Conservation (phyloP, 2,797 vertebrate genomes). For the Trematomus bernacchii region DNA sequence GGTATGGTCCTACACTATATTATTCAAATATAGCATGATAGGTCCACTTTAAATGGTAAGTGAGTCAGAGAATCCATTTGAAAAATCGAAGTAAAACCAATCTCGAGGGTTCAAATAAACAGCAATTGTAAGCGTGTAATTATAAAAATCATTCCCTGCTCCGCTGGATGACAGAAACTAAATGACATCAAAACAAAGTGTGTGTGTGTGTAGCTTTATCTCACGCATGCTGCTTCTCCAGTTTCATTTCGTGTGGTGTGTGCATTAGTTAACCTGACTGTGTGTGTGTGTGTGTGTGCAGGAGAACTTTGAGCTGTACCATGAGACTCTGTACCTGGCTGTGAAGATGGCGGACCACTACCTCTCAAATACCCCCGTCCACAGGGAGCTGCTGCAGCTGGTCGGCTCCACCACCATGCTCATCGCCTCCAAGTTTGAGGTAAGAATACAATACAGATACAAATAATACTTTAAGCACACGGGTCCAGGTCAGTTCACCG, state of each 20-base stretch:
- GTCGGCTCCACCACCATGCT: conserved; percentile 92
- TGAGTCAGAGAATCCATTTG: neutral
- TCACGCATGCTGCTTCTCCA: neutral
- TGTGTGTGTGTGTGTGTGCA: conserved; percentile 57
- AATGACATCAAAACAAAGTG: neutral
- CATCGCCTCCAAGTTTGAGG: conserved; percentile 97
- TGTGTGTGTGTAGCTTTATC: neutral
- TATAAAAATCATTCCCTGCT: neutral
- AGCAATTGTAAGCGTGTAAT: neutral
- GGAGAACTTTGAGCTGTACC: conserved; percentile 94
- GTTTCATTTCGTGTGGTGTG: neutral
- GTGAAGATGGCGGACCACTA: conserved; percentile 95
- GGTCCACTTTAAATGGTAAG: too few species aligned
- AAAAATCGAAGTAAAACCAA: neutral
- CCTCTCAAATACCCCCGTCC: conserved; percentile 81
- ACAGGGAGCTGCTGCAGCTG: conserved; percentile 91
- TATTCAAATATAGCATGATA: too few species aligned
- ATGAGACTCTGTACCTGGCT: conserved; percentile 94
- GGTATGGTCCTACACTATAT: too few species aligned
- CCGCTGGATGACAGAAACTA: neutral
- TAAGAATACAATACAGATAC: conserved; percentile 42
- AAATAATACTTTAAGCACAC: too few species aligned
- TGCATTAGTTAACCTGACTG: too few species aligned
- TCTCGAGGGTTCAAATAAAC: neutral
- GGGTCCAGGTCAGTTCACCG: too few species aligned